These are phyloP conservation scores for Lacanobia wlatinum DNA, from an alignment of 2,888 invertebrate species.

Conservation along the genomic window DNA sequence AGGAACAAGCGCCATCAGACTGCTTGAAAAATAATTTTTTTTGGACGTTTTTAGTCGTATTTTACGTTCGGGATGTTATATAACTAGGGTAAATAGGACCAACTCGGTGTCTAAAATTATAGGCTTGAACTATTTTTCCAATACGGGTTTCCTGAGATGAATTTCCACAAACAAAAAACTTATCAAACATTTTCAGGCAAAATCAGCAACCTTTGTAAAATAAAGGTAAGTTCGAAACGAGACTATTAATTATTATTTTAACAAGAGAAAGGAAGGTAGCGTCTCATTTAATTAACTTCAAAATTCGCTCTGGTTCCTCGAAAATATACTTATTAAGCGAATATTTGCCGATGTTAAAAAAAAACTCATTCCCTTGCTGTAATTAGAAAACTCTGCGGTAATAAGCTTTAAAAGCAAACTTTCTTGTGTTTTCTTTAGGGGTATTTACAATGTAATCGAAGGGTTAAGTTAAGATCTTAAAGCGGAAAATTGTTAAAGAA, in stretches of 20 bases:
- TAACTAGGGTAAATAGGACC: no score
- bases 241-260: constrained; percentile 55
- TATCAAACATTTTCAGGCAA: constrained; percentile 6
- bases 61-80: no score
- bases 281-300: constrained; percentile 62
- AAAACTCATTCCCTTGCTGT: constrained; percentile 56
- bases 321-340: constrained; percentile 60
- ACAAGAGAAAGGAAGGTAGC: constrained; percentile 35
- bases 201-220: constrained; percentile 29
- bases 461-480: constrained; percentile 9
- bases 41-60: no score
- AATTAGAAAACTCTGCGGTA: constrained; percentile 65
- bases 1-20: no score
- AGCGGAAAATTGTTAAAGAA: not conserved
- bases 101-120: no score
- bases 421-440: constrained; percentile 49
- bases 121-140: no score
- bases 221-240: constrained; percentile 25
- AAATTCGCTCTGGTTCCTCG: constrained; percentile 45
- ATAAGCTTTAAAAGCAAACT: constrained; percentile 61
- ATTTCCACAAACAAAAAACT: no score
- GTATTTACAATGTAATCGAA: constrained; percentile 42
- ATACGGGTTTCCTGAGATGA: no score
- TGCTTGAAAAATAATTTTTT: no score
- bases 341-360: constrained; percentile 63